Conservation (phyloP, 2,797 vertebrate species). For the Enteromius afrohamiltoni region DNA sequence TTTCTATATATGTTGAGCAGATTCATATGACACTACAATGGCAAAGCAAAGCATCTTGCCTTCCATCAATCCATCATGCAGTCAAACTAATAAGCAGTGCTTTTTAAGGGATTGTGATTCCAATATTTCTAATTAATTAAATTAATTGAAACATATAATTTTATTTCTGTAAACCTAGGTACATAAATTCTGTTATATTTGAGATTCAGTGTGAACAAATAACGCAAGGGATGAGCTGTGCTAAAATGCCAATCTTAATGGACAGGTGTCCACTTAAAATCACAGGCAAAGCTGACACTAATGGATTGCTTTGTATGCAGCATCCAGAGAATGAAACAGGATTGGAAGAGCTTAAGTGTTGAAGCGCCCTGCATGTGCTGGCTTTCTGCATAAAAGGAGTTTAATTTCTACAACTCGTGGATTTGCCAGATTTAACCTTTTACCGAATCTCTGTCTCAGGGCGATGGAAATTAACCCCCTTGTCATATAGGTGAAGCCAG, state of each 20-base stretch:
- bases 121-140: not conserved
- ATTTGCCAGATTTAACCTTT: slow-evolving; percentile 74
- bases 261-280: slow-evolving; percentile 86
- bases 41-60: not conserved
- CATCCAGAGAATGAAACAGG: slow-evolving; percentile 77
- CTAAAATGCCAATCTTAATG: slow-evolving; percentile 79
- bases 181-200: slow-evolving; percentile 82
- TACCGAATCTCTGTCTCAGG: slow-evolving; percentile 63
- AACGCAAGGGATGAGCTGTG: slow-evolving; percentile 76
- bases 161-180: slow-evolving; percentile 59
- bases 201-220: slow-evolving; percentile 77
- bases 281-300: slow-evolving; percentile 81
- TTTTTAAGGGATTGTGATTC: not conserved
- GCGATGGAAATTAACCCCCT: slow-evolving; percentile 68
- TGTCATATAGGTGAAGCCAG: slow-evolving; percentile 56
- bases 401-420: slow-evolving; percentile 73
- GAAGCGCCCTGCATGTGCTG: slow-evolving; percentile 71
- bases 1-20: not conserved
- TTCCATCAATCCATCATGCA: not conserved
- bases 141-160: slow-evolving; percentile 1
- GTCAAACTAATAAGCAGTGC: not conserved
- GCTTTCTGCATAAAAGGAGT: slow-evolving; percentile 78
- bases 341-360: slow-evolving; percentile 79
- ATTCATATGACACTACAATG: not conserved
- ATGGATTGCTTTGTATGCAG: slow-evolving; percentile 85